A percentile compares a stretch with the other conserved stretches of the same genome.
phyloP scores from a whole-genome alignment of 2,113 vertebrate genomes.

The Halcyon malimbica region DNA sequence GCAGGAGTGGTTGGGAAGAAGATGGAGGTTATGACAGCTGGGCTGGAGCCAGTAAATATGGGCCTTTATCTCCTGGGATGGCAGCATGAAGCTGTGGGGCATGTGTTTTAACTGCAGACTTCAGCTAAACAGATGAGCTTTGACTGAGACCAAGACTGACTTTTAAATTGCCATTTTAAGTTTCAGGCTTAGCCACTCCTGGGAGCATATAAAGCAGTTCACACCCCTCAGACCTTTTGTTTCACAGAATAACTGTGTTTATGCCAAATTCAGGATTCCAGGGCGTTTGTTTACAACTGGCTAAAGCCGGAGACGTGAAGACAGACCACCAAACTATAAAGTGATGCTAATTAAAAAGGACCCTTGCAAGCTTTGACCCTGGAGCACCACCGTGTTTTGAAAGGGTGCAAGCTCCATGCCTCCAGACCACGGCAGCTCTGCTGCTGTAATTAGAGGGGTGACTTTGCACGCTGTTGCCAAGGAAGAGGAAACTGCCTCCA shows the following conservation, averaged over 20 bases:
- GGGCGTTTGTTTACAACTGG: constrained; percentile 8
- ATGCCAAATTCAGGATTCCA: neutral
- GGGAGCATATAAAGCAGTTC: neutral
- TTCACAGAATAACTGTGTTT: neutral
- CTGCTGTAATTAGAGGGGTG: neutral
- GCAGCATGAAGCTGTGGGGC: neutral
- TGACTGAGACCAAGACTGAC: neutral
- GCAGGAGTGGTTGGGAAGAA: neutral
- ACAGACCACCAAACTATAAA: neutral
- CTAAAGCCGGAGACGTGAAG: neutral
- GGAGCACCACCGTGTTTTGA: neutral
- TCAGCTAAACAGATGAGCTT: neutral
- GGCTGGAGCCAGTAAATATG: neutral
- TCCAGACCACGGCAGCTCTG: neutral
- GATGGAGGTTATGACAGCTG: neutral
- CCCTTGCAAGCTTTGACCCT: constrained; percentile 10
- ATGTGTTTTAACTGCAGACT: neutral
- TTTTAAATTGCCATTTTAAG: neutral
- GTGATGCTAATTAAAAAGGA: constrained; percentile 10
- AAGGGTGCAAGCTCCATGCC: neutral
- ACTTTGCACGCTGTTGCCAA: neutral
- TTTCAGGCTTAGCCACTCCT: neutral
- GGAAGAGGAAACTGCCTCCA: neutral
- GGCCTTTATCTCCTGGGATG: neutral
- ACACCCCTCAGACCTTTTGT: neutral